Percentiles rank a stretch among this genome's conserved stretches.
Evolutionary conservation across 2,113 vertebrate genomes (phyloP).

Genomic region (Cynoglossus semilaevis): DNA sequence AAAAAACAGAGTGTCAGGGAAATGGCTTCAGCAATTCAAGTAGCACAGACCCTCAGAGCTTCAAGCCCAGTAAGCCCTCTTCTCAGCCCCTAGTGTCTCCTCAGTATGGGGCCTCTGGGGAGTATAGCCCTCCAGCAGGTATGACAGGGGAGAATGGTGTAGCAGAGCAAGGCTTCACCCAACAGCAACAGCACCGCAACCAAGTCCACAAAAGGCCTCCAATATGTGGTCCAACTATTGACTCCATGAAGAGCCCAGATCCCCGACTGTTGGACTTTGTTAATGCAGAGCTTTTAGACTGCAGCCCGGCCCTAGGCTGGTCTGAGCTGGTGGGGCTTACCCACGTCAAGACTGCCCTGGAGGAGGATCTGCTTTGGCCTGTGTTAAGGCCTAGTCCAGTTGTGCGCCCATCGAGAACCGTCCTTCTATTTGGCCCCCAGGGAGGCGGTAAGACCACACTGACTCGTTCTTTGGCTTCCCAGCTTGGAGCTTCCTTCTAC

Average conservation of each 20-base stretch:
- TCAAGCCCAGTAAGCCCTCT: constrained; percentile 81
- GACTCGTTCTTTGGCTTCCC: constrained; percentile 86
- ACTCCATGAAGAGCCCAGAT: constrained; percentile 81
- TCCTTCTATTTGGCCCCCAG: constrained; percentile 91
- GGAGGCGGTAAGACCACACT: constrained; percentile 87
- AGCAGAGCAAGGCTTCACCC: constrained; percentile 68
- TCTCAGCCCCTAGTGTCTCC: constrained; percentile 82
- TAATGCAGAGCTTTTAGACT: constrained; percentile 85
- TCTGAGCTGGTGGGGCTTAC: constrained; percentile 86
- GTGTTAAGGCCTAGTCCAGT: constrained; percentile 78
- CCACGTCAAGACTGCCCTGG: constrained; percentile 85
- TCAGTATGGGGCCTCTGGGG: constrained; percentile 72
- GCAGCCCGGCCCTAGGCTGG: constrained; percentile 86
- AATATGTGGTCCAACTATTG: constrained; percentile 67
- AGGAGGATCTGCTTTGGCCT: constrained; percentile 95
- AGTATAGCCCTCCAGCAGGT: constrained; percentile 81
- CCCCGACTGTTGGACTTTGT: constrained; percentile 83
- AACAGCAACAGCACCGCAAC: constrained; percentile 65
- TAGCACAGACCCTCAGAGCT: constrained; percentile 73
- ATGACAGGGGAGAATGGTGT: constrained; percentile 78
- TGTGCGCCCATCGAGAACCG: constrained; percentile 76
- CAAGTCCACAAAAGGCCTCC: constrained; percentile 66
- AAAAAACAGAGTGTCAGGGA: constrained; percentile 83
- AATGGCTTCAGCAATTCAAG: constrained; percentile 76
- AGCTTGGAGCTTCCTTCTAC: constrained; percentile 88